Conservation (phyloP, 2,113 vertebrate genomes). For the Centropus unirufus region DNA sequence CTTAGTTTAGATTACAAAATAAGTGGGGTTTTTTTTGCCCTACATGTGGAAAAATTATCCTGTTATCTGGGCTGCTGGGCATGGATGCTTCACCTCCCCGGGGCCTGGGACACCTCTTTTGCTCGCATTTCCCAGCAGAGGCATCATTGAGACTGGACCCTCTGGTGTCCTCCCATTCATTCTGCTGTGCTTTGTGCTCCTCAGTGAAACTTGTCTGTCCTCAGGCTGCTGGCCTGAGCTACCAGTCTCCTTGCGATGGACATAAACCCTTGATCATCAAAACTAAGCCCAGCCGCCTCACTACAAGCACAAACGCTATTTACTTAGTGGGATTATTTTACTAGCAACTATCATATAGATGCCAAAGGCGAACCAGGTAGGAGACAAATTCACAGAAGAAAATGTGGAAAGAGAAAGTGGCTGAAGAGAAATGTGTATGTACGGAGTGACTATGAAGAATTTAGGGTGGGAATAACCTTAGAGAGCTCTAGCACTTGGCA, state of each 20-base stretch:
- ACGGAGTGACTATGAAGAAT: not conserved
- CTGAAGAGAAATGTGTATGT: not conserved
- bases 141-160: not conserved
- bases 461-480: not conserved
- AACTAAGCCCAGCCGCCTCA: not conserved
- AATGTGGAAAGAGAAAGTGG: not conserved
- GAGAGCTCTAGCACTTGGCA: not conserved
- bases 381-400: not conserved
- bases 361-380: not conserved
- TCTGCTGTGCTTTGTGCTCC: not conserved
- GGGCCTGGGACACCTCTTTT: not conserved
- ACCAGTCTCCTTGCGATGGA: not conserved
- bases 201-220: not conserved
- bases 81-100: not conserved
- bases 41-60: too few species aligned
- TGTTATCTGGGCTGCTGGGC: not conserved
- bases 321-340: not conserved
- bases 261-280: not conserved
- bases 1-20: not conserved
- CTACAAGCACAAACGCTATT: not conserved
- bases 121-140: not conserved
- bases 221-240: not conserved
- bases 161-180: not conserved
- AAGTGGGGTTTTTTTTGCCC: not conserved
- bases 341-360: not conserved